phyloP scores from a whole-genome alignment of 2,113 vertebrate species.

The Daboia siamensis region DNA sequence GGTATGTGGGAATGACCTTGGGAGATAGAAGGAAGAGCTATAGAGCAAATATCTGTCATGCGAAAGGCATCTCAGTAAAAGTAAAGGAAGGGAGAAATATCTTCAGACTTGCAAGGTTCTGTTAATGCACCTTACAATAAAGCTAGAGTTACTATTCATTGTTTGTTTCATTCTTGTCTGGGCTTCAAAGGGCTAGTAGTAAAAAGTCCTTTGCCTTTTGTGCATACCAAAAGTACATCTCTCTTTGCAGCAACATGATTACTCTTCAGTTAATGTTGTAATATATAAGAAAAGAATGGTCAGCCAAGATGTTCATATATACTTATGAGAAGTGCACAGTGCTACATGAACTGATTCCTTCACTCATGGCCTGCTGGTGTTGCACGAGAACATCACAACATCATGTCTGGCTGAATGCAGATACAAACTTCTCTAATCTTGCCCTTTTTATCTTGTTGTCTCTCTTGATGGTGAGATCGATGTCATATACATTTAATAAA shows the following conservation, averaged over 20 bases:
- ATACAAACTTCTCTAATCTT: not conserved
- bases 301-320: not conserved
- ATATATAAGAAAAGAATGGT: not conserved
- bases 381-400: not conserved
- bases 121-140: not conserved
- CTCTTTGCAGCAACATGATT: not conserved
- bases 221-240: not conserved
- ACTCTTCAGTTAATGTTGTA: not conserved
- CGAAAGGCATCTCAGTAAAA: not conserved
- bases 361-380: not conserved
- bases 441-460: too few species aligned
- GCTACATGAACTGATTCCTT: not conserved
- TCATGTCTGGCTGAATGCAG: not conserved
- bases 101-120: not conserved
- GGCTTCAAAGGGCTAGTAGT: not conserved
- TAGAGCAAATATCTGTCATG: not conserved
- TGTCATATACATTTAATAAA: too few species aligned
- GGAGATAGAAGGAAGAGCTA: not conserved
- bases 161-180: not conserved
- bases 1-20: not conserved
- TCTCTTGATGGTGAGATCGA: too few species aligned
- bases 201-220: not conserved
- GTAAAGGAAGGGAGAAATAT: not conserved
- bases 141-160: not conserved
- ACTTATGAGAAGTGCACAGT: not conserved